phyloP scores from a whole-genome alignment of 2,888 invertebrate species.

The Brachycybe producta region DNA sequence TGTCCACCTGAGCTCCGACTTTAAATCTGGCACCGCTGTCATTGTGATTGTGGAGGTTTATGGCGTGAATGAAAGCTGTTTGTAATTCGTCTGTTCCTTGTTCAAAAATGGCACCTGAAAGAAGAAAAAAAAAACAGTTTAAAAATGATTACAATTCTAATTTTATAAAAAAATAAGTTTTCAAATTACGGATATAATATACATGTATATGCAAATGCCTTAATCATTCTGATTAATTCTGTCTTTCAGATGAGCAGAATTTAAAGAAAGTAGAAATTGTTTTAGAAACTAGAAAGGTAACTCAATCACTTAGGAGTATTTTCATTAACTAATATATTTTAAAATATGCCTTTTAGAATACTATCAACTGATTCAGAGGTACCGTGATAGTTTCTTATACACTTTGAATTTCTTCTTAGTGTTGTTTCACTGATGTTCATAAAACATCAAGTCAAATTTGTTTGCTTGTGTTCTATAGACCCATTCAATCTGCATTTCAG shows the following conservation, averaged over 20 bases:
- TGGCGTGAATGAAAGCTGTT: constrained; percentile 77
- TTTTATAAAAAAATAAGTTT: neutral
- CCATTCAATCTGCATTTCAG: too few species aligned
- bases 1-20: constrained; percentile 74
- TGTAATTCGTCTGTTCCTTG: constrained; percentile 84
- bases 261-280: too few species aligned
- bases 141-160: neutral
- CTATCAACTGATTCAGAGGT: too few species aligned
- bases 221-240: neutral
- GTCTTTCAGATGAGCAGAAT: neutral
- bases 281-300: too few species aligned
- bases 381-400: too few species aligned
- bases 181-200: neutral
- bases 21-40: constrained; percentile 68
- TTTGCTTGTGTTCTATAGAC: too few species aligned
- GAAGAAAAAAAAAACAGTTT: constrained; percentile 17
- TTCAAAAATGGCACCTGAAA: constrained; percentile 78
- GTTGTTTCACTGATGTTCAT: too few species aligned
- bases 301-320: too few species aligned
- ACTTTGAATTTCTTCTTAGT: too few species aligned
- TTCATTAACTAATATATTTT: too few species aligned
- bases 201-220: neutral
- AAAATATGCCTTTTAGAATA: too few species aligned
- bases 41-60: constrained; percentile 67
- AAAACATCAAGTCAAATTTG: too few species aligned